Evolutionary conservation across 2,113 vertebrate genomes (phyloP).

Genomic region (Gopherus evgoodei): DNA sequence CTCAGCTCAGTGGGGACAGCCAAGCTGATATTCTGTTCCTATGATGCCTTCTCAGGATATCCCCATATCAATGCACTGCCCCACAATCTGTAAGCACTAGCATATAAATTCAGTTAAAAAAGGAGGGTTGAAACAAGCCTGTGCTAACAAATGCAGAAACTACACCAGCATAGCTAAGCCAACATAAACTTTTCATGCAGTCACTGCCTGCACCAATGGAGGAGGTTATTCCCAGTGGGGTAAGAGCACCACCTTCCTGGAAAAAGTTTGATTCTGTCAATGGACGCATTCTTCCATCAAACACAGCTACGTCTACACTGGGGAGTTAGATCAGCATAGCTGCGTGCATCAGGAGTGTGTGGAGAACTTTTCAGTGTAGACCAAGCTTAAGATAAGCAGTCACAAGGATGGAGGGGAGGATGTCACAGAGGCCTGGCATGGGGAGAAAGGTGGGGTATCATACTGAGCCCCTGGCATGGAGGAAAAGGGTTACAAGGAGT

Average conservation of each 20-base stretch:
- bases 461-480: neutral
- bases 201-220: neutral
- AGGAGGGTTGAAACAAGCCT: neutral
- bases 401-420: neutral
- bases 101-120: neutral
- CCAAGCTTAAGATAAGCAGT: neutral
- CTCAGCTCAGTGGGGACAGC: neutral
- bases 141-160: neutral
- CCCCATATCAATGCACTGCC: neutral
- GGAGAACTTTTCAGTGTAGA: neutral
- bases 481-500: rapidly evolving
- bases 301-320: neutral
- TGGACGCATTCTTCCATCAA: neutral
- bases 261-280: neutral
- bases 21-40: neutral
- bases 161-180: too few species aligned
- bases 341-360: neutral
- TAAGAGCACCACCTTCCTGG: neutral
- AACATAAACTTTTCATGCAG: neutral
- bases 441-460: neutral
- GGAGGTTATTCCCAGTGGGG: neutral
- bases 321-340: neutral
- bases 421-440: neutral
- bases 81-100: neutral
- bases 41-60: neutral